Conservation (phyloP, 2,113 vertebrate genomes). For the cattle (Bos taurus) region ARS-UCD2.0 NC_037351.1:60233501-60234000, state of each 20-base stretch:
- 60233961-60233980: not conserved
- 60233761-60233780: not conserved
- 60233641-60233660: not conserved
- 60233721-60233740: not conserved
- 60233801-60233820: not conserved
- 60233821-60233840: not conserved
- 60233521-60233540: constrained; percentile 45
- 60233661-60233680: not conserved
- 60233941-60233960: not conserved
- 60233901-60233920: not conserved
- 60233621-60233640: not conserved
- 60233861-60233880: not conserved
- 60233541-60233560: not conserved
- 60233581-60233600: constrained; percentile 36
- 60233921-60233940: not conserved
- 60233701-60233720: not conserved
- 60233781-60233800: not conserved
- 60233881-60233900: not conserved
- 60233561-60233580: constrained; percentile 25
- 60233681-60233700: not conserved
- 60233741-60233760: not conserved
- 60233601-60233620: constrained; percentile 37
- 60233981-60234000: not conserved
- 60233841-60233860: not conserved
- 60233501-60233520: constrained; percentile 44